Percentiles rank a stretch among this genome's conserved stretches.
phyloP scores from a whole-genome alignment of 92 coral and sea anemone genomes.

The Porites evermanni region DNA sequence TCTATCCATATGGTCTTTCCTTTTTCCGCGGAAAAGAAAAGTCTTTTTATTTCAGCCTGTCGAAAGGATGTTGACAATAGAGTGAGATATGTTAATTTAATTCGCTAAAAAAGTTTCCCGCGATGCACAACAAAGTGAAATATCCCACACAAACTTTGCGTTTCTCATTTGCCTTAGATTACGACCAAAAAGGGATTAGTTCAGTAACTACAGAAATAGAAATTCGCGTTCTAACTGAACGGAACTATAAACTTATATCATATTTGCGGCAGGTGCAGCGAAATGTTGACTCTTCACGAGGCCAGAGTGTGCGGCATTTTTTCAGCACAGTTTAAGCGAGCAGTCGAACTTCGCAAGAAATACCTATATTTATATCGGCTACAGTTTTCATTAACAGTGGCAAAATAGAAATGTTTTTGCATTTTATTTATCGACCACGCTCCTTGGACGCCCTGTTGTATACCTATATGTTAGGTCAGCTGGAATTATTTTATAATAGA shows the following conservation, averaged over 20 bases:
- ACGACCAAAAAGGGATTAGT: background rate
- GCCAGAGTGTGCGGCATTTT: background rate
- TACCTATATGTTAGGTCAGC: conserved; percentile 78
- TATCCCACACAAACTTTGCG: background rate
- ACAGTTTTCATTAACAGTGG: conserved; percentile 55
- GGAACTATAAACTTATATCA: conserved; percentile 31
- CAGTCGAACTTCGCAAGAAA: background rate
- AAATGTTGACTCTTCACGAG: conserved; percentile 4
- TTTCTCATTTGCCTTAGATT: background rate
- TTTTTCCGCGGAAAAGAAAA: conserved; percentile 7
- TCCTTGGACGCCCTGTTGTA: conserved; percentile 72
- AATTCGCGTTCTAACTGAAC: background rate
- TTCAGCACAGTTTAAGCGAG: background rate
- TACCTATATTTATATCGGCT: background rate
- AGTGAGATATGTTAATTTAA: conserved; percentile 22
- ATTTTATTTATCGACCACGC: conserved; percentile 59
- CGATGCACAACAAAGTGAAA: conserved; percentile 9
- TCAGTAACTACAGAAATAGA: background rate
- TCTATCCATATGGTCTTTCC: background rate
- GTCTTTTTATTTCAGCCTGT: background rate
- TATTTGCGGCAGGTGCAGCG: conserved; percentile 13
- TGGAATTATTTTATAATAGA: conserved; percentile 72
- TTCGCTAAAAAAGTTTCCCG: conserved; percentile 40
- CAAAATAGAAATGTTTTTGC: conserved; percentile 68
- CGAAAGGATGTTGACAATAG: conserved; percentile 16